Conservation (phyloP, 1,140 invertebrate species). For the Euura saliciscinereae region DNA sequence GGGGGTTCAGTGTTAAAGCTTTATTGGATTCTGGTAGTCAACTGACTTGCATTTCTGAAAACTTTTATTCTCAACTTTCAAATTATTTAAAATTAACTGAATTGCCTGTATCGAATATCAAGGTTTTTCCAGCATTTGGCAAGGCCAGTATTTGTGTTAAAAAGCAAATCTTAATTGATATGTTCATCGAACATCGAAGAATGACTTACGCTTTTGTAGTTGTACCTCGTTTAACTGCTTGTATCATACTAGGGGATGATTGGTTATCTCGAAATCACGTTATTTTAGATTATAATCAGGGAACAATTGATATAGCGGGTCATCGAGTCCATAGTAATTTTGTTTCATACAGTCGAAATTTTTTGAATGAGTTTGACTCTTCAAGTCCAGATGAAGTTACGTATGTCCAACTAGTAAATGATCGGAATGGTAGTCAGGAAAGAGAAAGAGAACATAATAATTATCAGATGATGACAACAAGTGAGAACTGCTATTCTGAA, state of each 20-base stretch:
- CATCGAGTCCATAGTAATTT: not conserved
- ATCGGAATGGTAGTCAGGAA: not conserved
- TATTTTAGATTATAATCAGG: constrained; percentile 5
- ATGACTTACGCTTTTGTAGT: constrained; percentile 11
- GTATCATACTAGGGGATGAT: constrained; percentile 19
- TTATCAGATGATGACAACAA: not conserved
- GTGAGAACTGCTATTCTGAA: not conserved
- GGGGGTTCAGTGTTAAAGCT: not conserved
- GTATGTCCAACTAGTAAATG: not conserved
- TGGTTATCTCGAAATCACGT: constrained; percentile 7
- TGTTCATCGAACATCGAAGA: not conserved
- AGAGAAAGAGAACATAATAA: not conserved
- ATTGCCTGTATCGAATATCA: constrained; percentile 20
- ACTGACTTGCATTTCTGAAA: constrained; percentile 14
- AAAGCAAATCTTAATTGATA: constrained; percentile 18
- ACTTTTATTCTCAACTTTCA: constrained; percentile 11
- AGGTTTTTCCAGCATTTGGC: constrained; percentile 16
- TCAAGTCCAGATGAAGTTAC: constrained; percentile 2
- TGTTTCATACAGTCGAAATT: not conserved
- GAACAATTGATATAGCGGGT: constrained; percentile 8
- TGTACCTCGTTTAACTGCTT: not conserved
- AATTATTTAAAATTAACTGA: constrained; percentile 13
- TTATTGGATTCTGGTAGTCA: constrained; percentile 23
- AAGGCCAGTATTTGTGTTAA: constrained; percentile 10
- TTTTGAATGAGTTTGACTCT: constrained; percentile 11